Base-by-base conservation (phyloP, 2,113 vertebrate genomes). In the Synchiropus splendidus region DNA sequence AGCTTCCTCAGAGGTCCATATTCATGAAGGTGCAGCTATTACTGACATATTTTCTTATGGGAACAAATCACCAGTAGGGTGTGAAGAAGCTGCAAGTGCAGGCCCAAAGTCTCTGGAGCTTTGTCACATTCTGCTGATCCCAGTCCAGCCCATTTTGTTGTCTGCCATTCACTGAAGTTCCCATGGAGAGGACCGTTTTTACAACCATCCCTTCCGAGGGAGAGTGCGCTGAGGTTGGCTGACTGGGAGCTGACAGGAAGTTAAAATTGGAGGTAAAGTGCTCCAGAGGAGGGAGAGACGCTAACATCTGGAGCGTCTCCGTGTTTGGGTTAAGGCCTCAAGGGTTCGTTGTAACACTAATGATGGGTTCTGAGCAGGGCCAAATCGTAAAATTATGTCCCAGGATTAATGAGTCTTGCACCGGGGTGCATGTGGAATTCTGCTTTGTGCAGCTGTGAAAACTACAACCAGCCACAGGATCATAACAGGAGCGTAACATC, bases 21-120 rank as follows among this genome's bases (percentile, higher is more conserved):
- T 83, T 80, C 77, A 80, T 80, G 74, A 81, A 81, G 75, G 79
- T 83, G 77, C 57, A 64, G 74, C 61, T 66, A 64, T 82, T 82
- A 83, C 77, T 83, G 81, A 83, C 81, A 82, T 65, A 65, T 83
- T 83, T 80, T 70, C 77, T 82, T 80, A 82, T 82, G 69, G 73
- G 79, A 81, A 73, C 78, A 82, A 82, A 82, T 80, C 75, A 82
- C 58, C 61, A 70, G 58, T 3, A 37, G 69, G 51, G 50, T 51
- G 50, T 52, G 56, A 55, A 66, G 66, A 65, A 51, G 48, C 61
- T 36, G 52, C 31, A 18, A 27, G 44, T 21, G 9, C 17, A 42
- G 44, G 46, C 40, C 1, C 9, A 52, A 45, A n/a, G n/a, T 66
- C 64, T 71, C 64, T 39, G 54, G 52, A 68, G 62, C 56, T 72